Base-by-base conservation (phyloP, 2,888 invertebrate species). In the Thera obeliscata region DNA sequence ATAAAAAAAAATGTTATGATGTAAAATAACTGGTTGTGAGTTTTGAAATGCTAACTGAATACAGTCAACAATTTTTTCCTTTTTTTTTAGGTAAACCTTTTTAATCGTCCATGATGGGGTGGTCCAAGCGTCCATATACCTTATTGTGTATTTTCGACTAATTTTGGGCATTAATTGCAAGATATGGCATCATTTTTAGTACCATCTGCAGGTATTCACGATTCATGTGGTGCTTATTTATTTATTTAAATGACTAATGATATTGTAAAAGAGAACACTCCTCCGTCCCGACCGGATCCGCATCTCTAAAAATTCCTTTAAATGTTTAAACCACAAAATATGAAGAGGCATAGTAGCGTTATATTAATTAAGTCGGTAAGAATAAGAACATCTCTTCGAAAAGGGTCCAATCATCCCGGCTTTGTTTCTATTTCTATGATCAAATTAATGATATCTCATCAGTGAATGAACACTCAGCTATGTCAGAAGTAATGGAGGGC, bases 401-500 rank as follows among this genome's bases (percentile, higher is more conserved):
- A 68, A 61, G 35, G 52, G 52, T 35, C 61, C 56, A 61, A 65
- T 64, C 68, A 69, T 64, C 55, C 56, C 35, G 12, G 52, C 54
- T 43, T 62, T 65, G 64, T 65, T 70, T 67, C 76, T 77, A 74
- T 80, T 76, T 75, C 69, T 70, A 72, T 69, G 69, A 67, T 64
- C 68, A 67, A 78, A 78, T 78, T 77, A 80, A 80, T 80, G 76
- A 78, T 75, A 77, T 77, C 72, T 75, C 76, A 77, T 76, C 75
- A 76, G 75, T 67, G 74, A 80, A 78, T 74, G 66, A 82, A 74
- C 69, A 76, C 76, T 79, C 73, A 72, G 71, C 74, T 73, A 74
- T 78, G 81, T 76, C 78, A 75, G 74, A 76, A 78, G 78, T 80
- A 84, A 82, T 67, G 73, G 78, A 78, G 75, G 74, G 80, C 81